Percentiles rank a stretch among this genome's conserved stretches.
Conservation (phyloP, 2,797 vertebrate species). For the Pangasius mekongensis region DNA sequence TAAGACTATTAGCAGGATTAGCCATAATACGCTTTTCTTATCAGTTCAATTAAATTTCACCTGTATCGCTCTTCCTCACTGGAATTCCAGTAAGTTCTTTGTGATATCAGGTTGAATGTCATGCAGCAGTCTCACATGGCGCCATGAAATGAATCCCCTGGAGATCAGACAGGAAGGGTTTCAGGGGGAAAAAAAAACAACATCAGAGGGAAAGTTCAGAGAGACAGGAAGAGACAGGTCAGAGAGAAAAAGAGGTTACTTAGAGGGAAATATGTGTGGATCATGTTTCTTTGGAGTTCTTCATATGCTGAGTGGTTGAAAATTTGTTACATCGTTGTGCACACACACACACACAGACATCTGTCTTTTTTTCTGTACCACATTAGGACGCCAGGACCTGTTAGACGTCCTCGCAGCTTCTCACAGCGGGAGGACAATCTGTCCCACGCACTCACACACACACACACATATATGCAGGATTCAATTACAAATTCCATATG, state of each 20-base stretch:
- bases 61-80: not conserved
- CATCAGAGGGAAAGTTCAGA: constrained; percentile 40
- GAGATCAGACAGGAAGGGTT: constrained; percentile 49
- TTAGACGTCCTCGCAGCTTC: constrained; percentile 16
- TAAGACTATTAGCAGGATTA: not conserved
- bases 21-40: not conserved
- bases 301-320: constrained; percentile 68
- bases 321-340: constrained; percentile 67
- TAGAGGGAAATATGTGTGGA: not conserved
- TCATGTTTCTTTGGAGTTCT: constrained; percentile 20
- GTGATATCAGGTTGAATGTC: constrained; percentile 14
- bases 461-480: not conserved
- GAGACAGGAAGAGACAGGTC: constrained; percentile 26
- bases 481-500: not conserved
- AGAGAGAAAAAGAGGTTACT: constrained; percentile 20
- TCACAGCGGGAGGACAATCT: constrained; percentile 26
- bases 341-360: constrained; percentile 54
- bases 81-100: constrained; percentile 18
- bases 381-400: constrained; percentile 15
- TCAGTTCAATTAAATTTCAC: not conserved
- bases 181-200: not conserved
- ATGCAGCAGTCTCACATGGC: not conserved
- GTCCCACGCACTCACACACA: constrained; percentile 3
- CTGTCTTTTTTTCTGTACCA: constrained; percentile 57
- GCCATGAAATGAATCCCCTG: constrained; percentile 27